These are phyloP conservation scores for Brachyistius frenatus DNA, from an alignment of 2,113 vertebrate species.

Conservation along the genomic window DNA sequence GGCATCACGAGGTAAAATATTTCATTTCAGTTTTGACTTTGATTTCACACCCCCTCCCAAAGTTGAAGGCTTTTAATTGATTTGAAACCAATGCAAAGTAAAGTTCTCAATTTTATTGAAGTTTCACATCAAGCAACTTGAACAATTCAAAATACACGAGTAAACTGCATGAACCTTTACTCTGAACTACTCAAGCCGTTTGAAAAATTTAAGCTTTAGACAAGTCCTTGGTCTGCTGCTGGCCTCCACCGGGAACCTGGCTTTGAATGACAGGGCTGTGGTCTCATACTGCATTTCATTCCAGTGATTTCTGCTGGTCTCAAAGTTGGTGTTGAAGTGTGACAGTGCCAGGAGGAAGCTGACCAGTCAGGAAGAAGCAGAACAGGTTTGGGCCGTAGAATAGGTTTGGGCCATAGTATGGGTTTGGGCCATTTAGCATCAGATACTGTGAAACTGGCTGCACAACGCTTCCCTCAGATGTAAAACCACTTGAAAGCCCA, in stretches of 20 bases:
- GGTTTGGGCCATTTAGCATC: too few species aligned
- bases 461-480: rapidly evolving
- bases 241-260: background rate
- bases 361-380: conserved; percentile 25
- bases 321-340: background rate
- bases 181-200: background rate
- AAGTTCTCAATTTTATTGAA: conserved; percentile 15
- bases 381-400: rapidly evolving
- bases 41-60: too few species aligned
- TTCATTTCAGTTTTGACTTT: too few species aligned
- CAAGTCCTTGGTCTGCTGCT: background rate
- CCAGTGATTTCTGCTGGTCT: background rate
- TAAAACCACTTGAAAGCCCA: background rate
- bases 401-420: too few species aligned
- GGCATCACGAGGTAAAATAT: too few species aligned
- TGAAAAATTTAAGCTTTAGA: background rate
- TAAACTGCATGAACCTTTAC: conserved; percentile 17
- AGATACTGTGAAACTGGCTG: background rate
- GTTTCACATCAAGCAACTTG: background rate
- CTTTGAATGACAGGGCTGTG: background rate
- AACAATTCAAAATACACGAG: background rate
- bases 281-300: conserved; percentile 22
- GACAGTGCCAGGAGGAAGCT: conserved; percentile 23
- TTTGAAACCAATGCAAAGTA: too few species aligned
- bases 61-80: too few species aligned